Evolutionary conservation across 2,113 vertebrate species (phyloP).

Genomic region (Lamprotornis superbus): DNA sequence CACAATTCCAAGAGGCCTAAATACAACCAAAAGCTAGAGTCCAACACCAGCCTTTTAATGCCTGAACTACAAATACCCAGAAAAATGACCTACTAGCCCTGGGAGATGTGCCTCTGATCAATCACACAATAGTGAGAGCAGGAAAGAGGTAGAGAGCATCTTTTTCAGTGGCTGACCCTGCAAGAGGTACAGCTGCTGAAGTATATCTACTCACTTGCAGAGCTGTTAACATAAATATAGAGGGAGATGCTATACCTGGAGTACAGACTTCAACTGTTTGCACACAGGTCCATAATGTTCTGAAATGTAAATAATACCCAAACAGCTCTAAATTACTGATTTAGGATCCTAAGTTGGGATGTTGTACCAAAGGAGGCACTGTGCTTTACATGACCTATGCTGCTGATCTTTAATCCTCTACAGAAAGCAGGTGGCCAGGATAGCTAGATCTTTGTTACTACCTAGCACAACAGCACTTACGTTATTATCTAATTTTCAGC

Average conservation of each 20-base stretch:
- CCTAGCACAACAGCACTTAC: neutral
- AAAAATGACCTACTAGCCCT: neutral
- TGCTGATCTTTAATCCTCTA: neutral
- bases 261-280: neutral
- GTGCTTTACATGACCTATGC: neutral
- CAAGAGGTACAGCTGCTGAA: neutral
- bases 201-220: neutral
- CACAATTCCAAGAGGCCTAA: neutral
- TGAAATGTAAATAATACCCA: neutral
- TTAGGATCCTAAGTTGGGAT: neutral
- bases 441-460: neutral
- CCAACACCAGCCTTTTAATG: neutral
- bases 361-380: neutral
- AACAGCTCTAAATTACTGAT: neutral
- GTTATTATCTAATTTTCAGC: neutral
- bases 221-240: neutral
- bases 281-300: neutral
- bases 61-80: neutral
- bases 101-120: neutral
- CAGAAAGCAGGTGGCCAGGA: neutral
- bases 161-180: neutral
- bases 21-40: neutral
- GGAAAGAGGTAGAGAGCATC: neutral
- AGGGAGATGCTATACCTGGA: neutral
- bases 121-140: neutral